Evolutionary conservation across 1,140 invertebrate genomes (phyloP).

Genomic region (Adoxophyes honmai): DNA sequence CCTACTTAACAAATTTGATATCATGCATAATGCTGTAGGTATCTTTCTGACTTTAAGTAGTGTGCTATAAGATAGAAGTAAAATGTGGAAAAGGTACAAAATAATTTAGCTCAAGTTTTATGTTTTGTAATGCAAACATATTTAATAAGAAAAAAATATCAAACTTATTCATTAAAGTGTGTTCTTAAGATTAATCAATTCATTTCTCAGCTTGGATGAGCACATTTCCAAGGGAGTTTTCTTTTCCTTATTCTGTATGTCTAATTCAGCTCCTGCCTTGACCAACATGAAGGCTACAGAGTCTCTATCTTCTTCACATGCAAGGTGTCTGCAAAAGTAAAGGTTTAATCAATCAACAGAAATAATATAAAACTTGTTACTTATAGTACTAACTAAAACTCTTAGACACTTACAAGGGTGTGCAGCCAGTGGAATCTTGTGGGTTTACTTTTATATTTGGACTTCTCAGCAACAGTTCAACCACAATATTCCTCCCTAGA

Average conservation of each 20-base stretch:
- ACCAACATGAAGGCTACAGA: constrained; percentile 84
- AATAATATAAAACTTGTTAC: neutral
- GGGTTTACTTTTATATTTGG: constrained; percentile 44
- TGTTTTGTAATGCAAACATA: too few relatives aligned
- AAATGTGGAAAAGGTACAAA: too few relatives aligned
- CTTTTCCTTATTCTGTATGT: constrained; percentile 83
- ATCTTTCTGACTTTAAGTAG: too few relatives aligned
- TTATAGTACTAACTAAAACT: neutral
- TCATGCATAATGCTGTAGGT: too few relatives aligned
- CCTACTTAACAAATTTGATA: too few relatives aligned
- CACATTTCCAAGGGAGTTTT: constrained; percentile 85
- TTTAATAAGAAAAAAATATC: too few relatives aligned
- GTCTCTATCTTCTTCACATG: constrained; percentile 89
- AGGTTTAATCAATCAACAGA: constrained; percentile 12
- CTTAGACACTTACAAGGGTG: constrained; percentile 63
- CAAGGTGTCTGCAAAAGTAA: constrained; percentile 82
- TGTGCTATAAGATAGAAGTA: too few relatives aligned
- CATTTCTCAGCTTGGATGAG: constrained; percentile 55
- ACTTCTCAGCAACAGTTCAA: constrained; percentile 82
- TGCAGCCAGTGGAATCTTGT: constrained; percentile 61
- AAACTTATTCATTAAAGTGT: too few relatives aligned
- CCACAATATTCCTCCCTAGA: constrained; percentile 85
- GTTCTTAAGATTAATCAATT: constrained; percentile 24
- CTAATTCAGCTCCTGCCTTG: constrained; percentile 81
- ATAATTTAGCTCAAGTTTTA: too few relatives aligned